A percentile compares a stretch with the other conserved stretches of the same genome.
Evolutionary conservation across 2,888 invertebrate species (phyloP).

Genomic region (Synergus japonicus): DNA sequence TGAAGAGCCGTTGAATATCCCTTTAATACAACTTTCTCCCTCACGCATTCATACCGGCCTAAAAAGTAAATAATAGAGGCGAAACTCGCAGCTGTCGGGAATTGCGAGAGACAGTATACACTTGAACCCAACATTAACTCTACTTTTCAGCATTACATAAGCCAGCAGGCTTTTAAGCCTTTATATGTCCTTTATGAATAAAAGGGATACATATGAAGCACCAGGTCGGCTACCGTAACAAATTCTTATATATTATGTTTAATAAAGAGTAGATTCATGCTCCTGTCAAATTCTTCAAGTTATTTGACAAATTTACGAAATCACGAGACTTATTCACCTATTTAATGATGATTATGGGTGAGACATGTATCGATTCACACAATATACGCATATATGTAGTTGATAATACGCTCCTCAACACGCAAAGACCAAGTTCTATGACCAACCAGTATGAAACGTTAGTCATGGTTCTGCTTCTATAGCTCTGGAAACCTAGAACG

Average conservation of each 20-base stretch:
- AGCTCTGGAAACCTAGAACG: slow-evolving; percentile 30
- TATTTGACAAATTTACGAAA: slow-evolving; percentile 51
- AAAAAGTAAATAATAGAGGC: slow-evolving; percentile 29
- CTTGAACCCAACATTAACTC: slow-evolving; percentile 54
- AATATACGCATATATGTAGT: slow-evolving; percentile 38
- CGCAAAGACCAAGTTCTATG: slow-evolving; percentile 45
- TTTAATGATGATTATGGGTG: slow-evolving; percentile 45
- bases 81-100: slow-evolving; percentile 62
- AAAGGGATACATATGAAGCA: slow-evolving; percentile 28
- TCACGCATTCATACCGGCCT: slow-evolving; percentile 3
- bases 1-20: no score
- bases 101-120: slow-evolving; percentile 64
- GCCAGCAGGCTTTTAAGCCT: slow-evolving; percentile 46
- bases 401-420: slow-evolving; percentile 13
- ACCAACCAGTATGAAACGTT: slow-evolving; percentile 54
- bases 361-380: slow-evolving; percentile 51
- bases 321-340: slow-evolving; percentile 47
- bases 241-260: not conserved
- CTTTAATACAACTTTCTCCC: not conserved
- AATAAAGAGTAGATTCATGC: slow-evolving; percentile 41
- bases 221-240: slow-evolving; percentile 54
- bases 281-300: slow-evolving; percentile 48
- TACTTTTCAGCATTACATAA: slow-evolving; percentile 54
- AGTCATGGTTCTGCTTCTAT: slow-evolving; percentile 50
- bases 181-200: slow-evolving; percentile 29